phyloP scores from a whole-genome alignment of 2,797 vertebrate species.

The Masticophis lateralis region DNA sequence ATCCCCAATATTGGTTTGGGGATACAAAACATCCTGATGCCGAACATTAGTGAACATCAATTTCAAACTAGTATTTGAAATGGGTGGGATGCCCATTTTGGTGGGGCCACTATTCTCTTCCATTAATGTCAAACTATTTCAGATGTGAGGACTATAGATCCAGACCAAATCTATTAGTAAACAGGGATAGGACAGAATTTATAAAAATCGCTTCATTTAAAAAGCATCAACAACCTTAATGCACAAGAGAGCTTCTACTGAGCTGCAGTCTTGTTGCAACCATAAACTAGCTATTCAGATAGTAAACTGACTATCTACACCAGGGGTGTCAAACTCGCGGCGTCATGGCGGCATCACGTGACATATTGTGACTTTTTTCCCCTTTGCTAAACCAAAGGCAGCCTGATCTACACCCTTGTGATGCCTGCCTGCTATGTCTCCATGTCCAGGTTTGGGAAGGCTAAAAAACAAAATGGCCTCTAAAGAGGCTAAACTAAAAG shows the following conservation, averaged over 20 bases:
- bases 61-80: background rate
- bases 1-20: background rate
- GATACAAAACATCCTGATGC: background rate
- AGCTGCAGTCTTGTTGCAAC: background rate
- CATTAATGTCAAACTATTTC: background rate
- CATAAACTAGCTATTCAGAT: background rate
- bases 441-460: background rate
- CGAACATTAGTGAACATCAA: background rate
- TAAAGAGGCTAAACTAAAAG: background rate
- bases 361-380: too few relatives aligned
- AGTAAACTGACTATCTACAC: background rate
- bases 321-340: too few relatives aligned
- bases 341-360: too few relatives aligned
- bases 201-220: background rate
- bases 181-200: background rate
- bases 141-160: background rate
- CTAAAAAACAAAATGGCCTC: background rate
- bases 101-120: background rate
- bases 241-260: background rate
- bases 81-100: background rate
- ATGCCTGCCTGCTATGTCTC: background rate
- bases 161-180: background rate
- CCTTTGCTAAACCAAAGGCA: too few relatives aligned
- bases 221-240: background rate
- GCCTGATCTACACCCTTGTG: background rate